Evolutionary conservation across 2,888 invertebrate genomes (phyloP).

Genomic region (Arge pagana): DNA sequence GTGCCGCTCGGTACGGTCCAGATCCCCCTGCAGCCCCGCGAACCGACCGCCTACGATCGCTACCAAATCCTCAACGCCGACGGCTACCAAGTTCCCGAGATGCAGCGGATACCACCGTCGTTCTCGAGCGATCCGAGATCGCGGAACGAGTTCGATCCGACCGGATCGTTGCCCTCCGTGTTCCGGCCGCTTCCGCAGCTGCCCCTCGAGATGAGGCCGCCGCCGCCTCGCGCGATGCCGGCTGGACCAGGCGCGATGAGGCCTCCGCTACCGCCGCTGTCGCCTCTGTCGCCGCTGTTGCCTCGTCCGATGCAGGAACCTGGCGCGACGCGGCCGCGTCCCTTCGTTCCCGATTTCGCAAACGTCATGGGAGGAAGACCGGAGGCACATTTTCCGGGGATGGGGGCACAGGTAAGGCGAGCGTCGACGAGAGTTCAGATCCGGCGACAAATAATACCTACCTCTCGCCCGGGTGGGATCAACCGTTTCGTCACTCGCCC

Average conservation of each 20-base stretch:
- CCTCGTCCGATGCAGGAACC: no score
- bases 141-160: conserved; percentile 47
- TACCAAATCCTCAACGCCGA: conserved; percentile 50
- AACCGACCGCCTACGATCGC: conserved; percentile 43
- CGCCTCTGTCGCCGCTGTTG: conserved; percentile 25
- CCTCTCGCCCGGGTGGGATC: no score
- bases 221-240: no score
- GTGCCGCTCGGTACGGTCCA: conserved; percentile 51
- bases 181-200: conserved; percentile 47
- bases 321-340: no score
- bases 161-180: conserved; percentile 42
- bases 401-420: conserved; percentile 35
- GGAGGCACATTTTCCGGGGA: no score
- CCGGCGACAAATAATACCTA: conserved; percentile 3
- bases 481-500: no score
- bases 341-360: no score
- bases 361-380: no score
- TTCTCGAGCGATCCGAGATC: conserved; percentile 47
- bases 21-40: conserved; percentile 48
- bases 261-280: conserved; percentile 36
- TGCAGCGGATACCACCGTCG: conserved; percentile 47
- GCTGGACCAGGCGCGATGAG: no score
- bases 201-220: conserved; percentile 48
- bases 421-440: conserved; percentile 5
- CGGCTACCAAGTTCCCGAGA: conserved; percentile 50